A percentile compares a stretch with the other conserved stretches of the same genome.
Evolutionary conservation across 2,797 vertebrate species (phyloP).

Genomic region (Enteromius trimaculatus): DNA sequence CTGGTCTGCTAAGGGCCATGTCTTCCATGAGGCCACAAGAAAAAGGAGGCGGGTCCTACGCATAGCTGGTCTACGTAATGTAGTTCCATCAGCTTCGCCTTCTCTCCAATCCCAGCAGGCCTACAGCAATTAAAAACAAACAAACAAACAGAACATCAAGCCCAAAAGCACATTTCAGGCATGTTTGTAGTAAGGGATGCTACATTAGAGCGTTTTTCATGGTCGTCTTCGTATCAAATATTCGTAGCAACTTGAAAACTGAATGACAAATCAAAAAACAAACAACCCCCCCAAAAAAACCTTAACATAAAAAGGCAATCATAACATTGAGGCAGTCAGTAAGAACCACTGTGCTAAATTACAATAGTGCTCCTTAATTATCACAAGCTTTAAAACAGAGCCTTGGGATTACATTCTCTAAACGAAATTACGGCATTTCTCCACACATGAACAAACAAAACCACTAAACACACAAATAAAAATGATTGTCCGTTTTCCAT

Average conservation of each 20-base stretch:
- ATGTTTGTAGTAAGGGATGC: slow-evolving; percentile 72
- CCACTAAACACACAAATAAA: slow-evolving; percentile 83
- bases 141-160: slow-evolving; percentile 29
- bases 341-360: slow-evolving; percentile 87
- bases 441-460: slow-evolving; percentile 85
- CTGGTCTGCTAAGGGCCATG: slow-evolving; percentile 4
- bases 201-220: slow-evolving; percentile 76
- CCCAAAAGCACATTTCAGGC: slow-evolving; percentile 36
- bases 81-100: slow-evolving; percentile 32
- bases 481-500: slow-evolving; percentile 89
- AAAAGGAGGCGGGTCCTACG: slow-evolving; percentile 12
- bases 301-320: slow-evolving; percentile 80
- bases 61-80: slow-evolving; percentile 35
- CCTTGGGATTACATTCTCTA: slow-evolving; percentile 90
- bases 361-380: slow-evolving; percentile 89
- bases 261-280: slow-evolving; percentile 44
- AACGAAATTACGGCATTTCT: slow-evolving; percentile 85
- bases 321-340: slow-evolving; percentile 73
- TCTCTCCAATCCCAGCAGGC: slow-evolving; percentile 39
- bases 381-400: slow-evolving; percentile 70
- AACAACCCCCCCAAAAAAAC: slow-evolving; percentile 15
- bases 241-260: slow-evolving; percentile 48
- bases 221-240: slow-evolving; percentile 71
- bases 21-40: slow-evolving; percentile 34
- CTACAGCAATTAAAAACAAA: slow-evolving; percentile 51